Conservation (phyloP, 2,797 vertebrate species). For the Oryzias sinensis region DNA sequence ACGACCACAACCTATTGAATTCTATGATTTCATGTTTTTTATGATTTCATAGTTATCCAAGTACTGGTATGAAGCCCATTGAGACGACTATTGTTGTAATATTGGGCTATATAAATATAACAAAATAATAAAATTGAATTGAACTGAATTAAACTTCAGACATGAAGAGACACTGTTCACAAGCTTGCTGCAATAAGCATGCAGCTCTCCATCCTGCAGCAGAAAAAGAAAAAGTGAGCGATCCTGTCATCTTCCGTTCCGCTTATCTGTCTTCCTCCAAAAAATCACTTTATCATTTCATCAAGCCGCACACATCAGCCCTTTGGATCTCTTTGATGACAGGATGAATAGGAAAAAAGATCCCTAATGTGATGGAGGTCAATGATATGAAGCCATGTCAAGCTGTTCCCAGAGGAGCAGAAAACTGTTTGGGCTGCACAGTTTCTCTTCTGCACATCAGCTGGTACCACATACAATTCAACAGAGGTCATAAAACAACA, state of each 20-base stretch:
- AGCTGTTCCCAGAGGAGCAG: slow-evolving; percentile 34
- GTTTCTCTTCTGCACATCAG: slow-evolving; percentile 17
- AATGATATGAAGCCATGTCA: slow-evolving; percentile 36
- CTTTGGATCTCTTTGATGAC: slow-evolving; percentile 30
- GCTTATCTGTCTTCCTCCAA: slow-evolving; percentile 34
- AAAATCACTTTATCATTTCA: slow-evolving; percentile 40
- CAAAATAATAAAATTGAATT: no score
- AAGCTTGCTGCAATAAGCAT: slow-evolving; percentile 1
- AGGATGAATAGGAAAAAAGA: slow-evolving; percentile 11
- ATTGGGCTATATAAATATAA: no score
- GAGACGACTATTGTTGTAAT: no score
- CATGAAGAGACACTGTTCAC: slow-evolving; percentile 41
- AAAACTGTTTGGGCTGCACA: slow-evolving; percentile 8
- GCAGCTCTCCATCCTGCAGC: slow-evolving; percentile 16
- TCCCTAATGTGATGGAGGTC: slow-evolving; percentile 26
- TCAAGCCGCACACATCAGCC: slow-evolving; percentile 10
- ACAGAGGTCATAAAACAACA: slow-evolving; percentile 27
- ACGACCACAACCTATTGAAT: no score
- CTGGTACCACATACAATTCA: not conserved
- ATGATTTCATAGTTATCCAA: no score
- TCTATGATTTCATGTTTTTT: no score
- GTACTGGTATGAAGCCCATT: no score
- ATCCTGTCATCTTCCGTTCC: slow-evolving; percentile 43
- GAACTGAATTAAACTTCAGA: slow-evolving; percentile 26
- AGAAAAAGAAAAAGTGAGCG: slow-evolving; percentile 7